Conservation (phyloP, 1,140 invertebrate species). For the Lasioglossum albipes region DNA sequence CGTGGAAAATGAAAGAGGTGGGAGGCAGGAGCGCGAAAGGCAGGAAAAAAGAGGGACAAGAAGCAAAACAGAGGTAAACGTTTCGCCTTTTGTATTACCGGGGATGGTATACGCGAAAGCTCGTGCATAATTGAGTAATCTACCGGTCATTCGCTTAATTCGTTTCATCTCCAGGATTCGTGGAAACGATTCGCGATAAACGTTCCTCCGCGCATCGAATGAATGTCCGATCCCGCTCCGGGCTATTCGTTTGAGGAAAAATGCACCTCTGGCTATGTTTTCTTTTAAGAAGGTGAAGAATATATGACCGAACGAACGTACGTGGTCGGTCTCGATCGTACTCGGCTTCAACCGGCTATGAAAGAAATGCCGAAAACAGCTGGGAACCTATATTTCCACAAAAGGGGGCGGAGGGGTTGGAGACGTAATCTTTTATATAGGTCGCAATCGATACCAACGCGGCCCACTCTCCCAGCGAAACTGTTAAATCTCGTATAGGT, state of each 20-base stretch:
- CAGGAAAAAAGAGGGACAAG: not conserved
- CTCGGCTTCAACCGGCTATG: not conserved
- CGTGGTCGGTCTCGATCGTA: not conserved
- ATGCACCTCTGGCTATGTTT: not conserved
- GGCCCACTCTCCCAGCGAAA: constrained; percentile 12
- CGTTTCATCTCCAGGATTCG: not conserved
- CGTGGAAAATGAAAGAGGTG: too few species aligned
- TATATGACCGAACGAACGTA: constrained; percentile 12
- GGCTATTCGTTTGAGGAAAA: not conserved
- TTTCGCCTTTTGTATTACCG: not conserved
- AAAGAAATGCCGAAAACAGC: constrained; percentile 9
- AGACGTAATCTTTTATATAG: constrained; percentile 46
- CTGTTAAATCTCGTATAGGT: constrained; percentile 33
- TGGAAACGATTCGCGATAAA: not conserved
- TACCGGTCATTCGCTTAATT: not conserved
- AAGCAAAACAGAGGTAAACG: not conserved
- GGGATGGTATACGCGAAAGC: not conserved
- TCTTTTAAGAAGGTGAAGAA: not conserved
- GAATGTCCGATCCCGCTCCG: not conserved
- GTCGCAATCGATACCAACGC: constrained; percentile 39
- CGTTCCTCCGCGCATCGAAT: not conserved
- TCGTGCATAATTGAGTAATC: constrained; percentile 19
- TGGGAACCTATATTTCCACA: constrained; percentile 23
- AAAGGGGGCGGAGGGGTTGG: not conserved
- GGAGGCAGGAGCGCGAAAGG: not conserved